Conservation (phyloP, 1,140 invertebrate species). For the Drosophila athabasca region DNA sequence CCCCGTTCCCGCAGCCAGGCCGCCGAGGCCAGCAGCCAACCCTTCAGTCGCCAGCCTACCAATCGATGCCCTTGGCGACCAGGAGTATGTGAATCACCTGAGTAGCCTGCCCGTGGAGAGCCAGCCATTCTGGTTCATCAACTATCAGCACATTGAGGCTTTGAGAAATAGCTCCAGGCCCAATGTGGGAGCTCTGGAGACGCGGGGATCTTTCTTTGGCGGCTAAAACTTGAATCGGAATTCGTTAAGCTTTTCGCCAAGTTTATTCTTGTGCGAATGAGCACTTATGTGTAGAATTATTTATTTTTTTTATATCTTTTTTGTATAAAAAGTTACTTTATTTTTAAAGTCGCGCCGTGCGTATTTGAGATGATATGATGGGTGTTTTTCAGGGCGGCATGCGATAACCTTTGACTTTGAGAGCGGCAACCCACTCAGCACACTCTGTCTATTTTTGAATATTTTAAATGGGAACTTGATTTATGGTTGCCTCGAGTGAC, state of each 20-base stretch:
- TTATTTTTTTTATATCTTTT: constrained; percentile 36
- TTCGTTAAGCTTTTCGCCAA: background rate
- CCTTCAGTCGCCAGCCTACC: constrained; percentile 37
- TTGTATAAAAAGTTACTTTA: constrained; percentile 1
- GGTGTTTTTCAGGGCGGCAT: background rate
- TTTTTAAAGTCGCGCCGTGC: background rate
- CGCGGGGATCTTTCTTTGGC: constrained; percentile 70
- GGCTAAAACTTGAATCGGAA: constrained; percentile 44
- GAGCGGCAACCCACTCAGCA: constrained; percentile 9
- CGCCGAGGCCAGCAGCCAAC: background rate
- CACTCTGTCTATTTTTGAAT: background rate
- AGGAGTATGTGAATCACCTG: constrained; percentile 82
- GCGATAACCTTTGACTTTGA: constrained; percentile 24
- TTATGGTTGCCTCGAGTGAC: constrained; percentile 6
- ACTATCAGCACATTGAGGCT: constrained; percentile 82
- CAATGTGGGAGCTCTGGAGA: constrained; percentile 58
- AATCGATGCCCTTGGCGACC: constrained; percentile 84
- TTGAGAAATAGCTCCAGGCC: constrained; percentile 65
- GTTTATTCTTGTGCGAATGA: background rate
- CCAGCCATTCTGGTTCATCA: constrained; percentile 85
- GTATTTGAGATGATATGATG: too few species aligned
- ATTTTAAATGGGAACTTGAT: constrained; percentile 21
- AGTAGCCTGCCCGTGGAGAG: constrained; percentile 83
- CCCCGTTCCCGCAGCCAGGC: background rate
- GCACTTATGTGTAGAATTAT: constrained; percentile 21